Evolutionary conservation across 2,888 invertebrate species (phyloP), one percentile per base, ranked within the genome.

Genomic region (Drosophila flavopinicola): DNA sequence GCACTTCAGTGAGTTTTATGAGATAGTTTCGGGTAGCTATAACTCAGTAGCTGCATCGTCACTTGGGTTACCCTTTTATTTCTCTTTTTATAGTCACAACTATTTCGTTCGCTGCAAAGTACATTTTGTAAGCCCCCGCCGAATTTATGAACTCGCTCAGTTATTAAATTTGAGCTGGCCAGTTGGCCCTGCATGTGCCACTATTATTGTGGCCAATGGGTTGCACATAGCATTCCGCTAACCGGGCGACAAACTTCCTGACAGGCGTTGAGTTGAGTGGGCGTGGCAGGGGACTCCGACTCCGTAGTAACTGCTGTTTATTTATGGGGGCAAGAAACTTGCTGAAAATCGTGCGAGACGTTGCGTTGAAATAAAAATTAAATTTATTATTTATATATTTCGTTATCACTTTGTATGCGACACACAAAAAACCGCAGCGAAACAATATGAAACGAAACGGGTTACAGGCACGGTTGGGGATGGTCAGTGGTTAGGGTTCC

Each of bases 341-440:
- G 76, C 65, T 75, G 66, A 83, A 78, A 74, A 80, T 52, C 75
- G 59, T 66, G 70, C 61, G 45, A 74, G 69, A 72, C 54, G 45
- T 56, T 57, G 54, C 63, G 58, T 64, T 64, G 66, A 85, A 85
- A 86, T 77, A 80, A 86, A 84, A 86, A 84, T 64, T 59, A 72
- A 69, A 75, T 86, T 80, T 82, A 77, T 82, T 84, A 86, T 86
- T 82, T 82, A 85, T 85, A 85, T 82, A 82, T 86, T 86, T 77
- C 69, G 78, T 80, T 82, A 82, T 82, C 82, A 85, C 78, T 82
- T 86, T 84, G 72, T 84, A 82, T 79, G 82, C 82, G 85, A 57
- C 72, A 66, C 72, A 77, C 61, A 32, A 33, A 37, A 41, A 64
- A 58, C 61, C 75, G 59, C 65, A 70, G 32, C 45, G 35, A 33